Evolutionary conservation across 2,113 vertebrate genomes (phyloP), one percentile per base, ranked within the genome.

Genomic region (Pelecanoides urinatrix): DNA sequence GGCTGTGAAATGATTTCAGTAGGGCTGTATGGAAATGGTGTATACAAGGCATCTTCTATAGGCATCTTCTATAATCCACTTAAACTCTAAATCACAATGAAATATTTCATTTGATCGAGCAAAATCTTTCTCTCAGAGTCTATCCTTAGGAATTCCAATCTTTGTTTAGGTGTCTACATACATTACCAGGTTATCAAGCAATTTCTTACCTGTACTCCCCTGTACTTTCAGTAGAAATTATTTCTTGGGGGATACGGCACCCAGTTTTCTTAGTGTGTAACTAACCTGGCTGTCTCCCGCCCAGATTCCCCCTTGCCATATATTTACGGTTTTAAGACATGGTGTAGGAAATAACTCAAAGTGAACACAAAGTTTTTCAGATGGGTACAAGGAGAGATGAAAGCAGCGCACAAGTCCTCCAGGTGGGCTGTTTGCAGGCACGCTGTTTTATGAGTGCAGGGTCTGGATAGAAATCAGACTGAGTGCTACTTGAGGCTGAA

Each of bases 401-500:
- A 93, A 90, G 55, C 55, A 71, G 72, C 16, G 59, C 47, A 36
- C 34, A 72, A 71, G 76, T 91, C 72, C 75, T 88, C 47, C 79
- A 94, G 92, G 88, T 88, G 92, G 50, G 55, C 30, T 92, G 63
- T 80, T 70, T 92, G 75, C 45, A 25, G 67, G 67, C 74, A 86
- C 3, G 1, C 25, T 72, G n/a, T 36, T 94, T 49, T 1, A 6
- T 80, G 74, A 86, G 63, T 68, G 29, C 62, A 53, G 36, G 66
- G 42, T 16, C 42, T 84, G 88, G 88, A 25, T 13, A 66, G 77
- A 95, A 96, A 91, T 87, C 89, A 92, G 59, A 55, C n/a, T 36
- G 50, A 90, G 86, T 70, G 70, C 83, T 73, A 94, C 91, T 95
- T 85, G 70, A 96, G 80, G 74, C 36, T 93, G 65, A 78, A 93